Evolutionary conservation across 2,797 vertebrate species (phyloP), one percentile per base, ranked within the genome.

Genomic region (Sebastes vulpes): DNA sequence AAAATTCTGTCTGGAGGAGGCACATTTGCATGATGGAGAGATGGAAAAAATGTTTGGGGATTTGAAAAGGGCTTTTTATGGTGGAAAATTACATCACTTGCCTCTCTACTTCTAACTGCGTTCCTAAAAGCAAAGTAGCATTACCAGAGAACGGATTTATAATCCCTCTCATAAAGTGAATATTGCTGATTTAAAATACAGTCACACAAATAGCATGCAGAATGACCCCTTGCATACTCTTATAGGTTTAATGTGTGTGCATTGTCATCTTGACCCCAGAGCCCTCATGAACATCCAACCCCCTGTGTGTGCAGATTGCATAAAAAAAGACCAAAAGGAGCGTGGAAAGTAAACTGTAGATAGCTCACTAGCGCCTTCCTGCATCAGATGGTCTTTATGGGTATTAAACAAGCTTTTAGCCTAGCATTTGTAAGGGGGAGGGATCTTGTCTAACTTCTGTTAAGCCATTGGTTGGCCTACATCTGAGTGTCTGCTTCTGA

Each of bases 401-500:
- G 89, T 84, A 92, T 73, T 87, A 71, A 85, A 42, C 38, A 42
- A 81, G 63, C 28, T 77, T 26, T 26, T 28, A 76, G 70, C 42
- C 6, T 59, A 71, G 68, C 23, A 77, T 89, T 88, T 75, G 86
- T 91, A 81, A 79, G 70, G 28, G 65, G 88, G 85, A n/a, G 75
- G 88, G 84, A 38, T 25, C 72, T 69, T 61, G n/a, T 82, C 53
- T 20, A 35, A 82, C 5, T 86, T 88, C 65, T 92, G 76, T 93
- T 87, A 94, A 42, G 53, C 59, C 65, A 94, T 94, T 93, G 93
- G 95, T 90, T 94, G 90, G 81, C 88, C 91, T 94, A 94, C 70
- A 94, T 94, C 88, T 85, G 53, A 92, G 73, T 89, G 70, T 85
- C 72, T 64, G 29, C 20, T 21, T 81, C 77, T 85, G 73, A 92